Conservation (phyloP, 2,888 invertebrate genomes). For the Pegoplata infirma region DNA sequence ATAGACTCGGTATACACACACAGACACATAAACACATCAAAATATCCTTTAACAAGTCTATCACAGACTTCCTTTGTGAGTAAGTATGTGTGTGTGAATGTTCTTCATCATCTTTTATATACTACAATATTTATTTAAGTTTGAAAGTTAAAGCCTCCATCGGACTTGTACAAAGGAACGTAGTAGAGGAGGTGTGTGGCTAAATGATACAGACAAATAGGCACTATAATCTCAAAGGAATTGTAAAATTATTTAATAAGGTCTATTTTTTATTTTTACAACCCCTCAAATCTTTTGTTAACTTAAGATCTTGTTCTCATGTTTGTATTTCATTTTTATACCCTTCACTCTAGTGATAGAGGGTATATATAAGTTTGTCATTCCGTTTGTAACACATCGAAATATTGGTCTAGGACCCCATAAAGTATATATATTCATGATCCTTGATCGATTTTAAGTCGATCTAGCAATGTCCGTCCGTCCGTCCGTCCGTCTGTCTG, state of each 20-base stretch:
- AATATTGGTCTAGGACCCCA: no score
- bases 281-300: constrained; percentile 19
- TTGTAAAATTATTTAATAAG: constrained; percentile 43
- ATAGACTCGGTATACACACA: neutral
- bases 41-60: neutral
- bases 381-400: no score
- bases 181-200: no score
- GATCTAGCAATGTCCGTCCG: no score
- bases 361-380: no score
- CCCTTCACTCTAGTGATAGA: no score
- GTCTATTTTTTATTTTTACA: constrained; percentile 21
- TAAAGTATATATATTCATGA: no score
- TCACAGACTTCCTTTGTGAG: neutral
- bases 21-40: constrained; percentile 11
- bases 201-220: no score
- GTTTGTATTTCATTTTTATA: neutral
- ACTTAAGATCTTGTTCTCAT: neutral
- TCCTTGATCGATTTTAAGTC: no score
- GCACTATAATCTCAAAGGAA: constrained; percentile 35
- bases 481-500: no score
- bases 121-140: neutral
- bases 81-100: neutral
- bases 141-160: no score
- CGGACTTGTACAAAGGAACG: no score
- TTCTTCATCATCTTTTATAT: constrained; percentile 8